Conservation (phyloP, 2,797 vertebrate genomes). For the Cheirogaleus major region DNA sequence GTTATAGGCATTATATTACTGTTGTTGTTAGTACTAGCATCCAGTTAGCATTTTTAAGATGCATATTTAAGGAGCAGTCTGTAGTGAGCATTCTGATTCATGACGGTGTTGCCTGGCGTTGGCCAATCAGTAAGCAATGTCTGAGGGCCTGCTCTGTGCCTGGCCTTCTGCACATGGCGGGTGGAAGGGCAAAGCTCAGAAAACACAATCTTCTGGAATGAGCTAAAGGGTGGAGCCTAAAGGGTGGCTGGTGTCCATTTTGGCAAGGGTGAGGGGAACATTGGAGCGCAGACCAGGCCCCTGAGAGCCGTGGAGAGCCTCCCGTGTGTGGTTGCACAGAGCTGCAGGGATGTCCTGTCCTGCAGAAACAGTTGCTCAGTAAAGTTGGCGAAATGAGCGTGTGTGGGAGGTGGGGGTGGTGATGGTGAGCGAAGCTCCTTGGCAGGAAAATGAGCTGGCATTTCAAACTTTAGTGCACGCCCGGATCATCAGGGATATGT, state of each 20-base stretch:
- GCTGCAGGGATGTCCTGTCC: neutral
- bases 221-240: neutral
- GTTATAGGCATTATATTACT: neutral
- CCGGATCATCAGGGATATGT: neutral
- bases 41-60: neutral
- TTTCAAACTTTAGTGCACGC: neutral
- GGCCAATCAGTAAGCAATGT: neutral
- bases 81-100: neutral
- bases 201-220: neutral
- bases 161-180: neutral
- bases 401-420: too few relatives aligned
- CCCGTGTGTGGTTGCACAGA: neutral
- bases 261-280: neutral
- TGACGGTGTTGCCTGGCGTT: neutral
- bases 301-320: neutral
- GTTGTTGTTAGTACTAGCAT: neutral
- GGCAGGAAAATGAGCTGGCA: neutral
- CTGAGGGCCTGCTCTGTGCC: neutral
- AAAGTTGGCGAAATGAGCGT: neutral
- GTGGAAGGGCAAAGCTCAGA: neutral
- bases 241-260: neutral
- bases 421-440: neutral
- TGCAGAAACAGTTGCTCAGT: neutral
- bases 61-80: neutral
- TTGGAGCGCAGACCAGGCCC: neutral